phyloP scores from a whole-genome alignment of 2,888 invertebrate genomes.

The Cryptus viduatorius region DNA sequence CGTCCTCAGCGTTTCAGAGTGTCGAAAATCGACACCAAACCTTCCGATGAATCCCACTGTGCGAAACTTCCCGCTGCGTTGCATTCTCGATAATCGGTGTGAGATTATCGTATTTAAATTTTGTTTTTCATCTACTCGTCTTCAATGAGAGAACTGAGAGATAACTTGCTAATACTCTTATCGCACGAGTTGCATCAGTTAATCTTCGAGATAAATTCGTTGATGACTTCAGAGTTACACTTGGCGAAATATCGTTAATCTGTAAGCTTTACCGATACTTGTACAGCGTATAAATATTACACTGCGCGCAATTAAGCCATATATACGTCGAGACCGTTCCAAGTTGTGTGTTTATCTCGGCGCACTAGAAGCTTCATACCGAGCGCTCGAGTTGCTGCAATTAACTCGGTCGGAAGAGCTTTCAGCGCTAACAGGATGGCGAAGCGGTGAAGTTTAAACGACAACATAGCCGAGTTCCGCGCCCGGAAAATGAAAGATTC shows the following conservation, averaged over 20 bases:
- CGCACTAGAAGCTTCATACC: constrained; percentile 3
- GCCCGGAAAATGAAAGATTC: constrained; percentile 21
- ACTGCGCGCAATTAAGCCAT: constrained; percentile 14
- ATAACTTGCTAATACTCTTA: background rate
- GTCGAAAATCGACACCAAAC: too few relatives aligned
- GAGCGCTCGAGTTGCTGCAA: constrained; percentile 41
- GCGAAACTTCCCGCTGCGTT: too few relatives aligned
- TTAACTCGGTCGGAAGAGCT: constrained; percentile 51
- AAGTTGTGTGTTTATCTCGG: background rate
- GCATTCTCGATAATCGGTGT: too few relatives aligned
- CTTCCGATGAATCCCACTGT: too few relatives aligned
- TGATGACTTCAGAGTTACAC: background rate
- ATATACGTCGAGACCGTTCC: background rate
- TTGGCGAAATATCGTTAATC: background rate
- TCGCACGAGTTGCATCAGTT: background rate
- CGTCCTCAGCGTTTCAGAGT: too few relatives aligned
- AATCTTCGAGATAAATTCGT: background rate
- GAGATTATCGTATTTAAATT: too few relatives aligned
- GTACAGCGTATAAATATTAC: background rate
- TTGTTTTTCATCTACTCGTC: background rate
- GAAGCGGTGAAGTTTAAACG: constrained; percentile 31
- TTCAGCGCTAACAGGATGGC: constrained; percentile 39
- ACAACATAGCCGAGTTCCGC: constrained; percentile 13
- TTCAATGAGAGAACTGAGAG: background rate
- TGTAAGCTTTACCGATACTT: background rate